phyloP scores from a whole-genome alignment of 1,140 invertebrate genomes.

The Hermetia illucens region DNA sequence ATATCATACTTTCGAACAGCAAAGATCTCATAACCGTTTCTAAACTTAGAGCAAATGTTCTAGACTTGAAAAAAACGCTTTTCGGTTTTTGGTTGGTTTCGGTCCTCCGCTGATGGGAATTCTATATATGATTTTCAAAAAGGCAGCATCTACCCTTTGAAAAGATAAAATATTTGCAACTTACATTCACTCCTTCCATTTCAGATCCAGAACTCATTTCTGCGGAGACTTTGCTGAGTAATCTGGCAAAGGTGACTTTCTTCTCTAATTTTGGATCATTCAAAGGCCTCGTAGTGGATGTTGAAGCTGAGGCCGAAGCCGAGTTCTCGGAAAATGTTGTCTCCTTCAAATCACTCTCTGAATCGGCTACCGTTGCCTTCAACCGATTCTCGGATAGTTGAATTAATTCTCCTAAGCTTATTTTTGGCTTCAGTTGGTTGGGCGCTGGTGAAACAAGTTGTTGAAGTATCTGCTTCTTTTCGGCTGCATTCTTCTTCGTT shows the following conservation, averaged over 20 bases:
- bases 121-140: too few species aligned
- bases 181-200: constrained; percentile 23
- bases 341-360: constrained; percentile 33
- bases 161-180: too few species aligned
- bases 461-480: constrained; percentile 60
- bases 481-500: constrained; percentile 49
- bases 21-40: too few species aligned
- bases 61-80: too few species aligned
- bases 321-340: constrained; percentile 40
- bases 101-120: too few species aligned
- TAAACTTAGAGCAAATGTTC: too few species aligned
- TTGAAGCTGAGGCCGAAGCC: constrained; percentile 32
- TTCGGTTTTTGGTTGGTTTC: too few species aligned
- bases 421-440: constrained; percentile 18
- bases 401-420: constrained; percentile 50
- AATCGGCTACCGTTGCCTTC: constrained; percentile 6
- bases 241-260: constrained; percentile 58
- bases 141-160: too few species aligned
- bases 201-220: constrained; percentile 57
- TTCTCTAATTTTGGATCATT: constrained; percentile 51
- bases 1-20: too few species aligned
- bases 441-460: constrained; percentile 43
- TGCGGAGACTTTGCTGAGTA: constrained; percentile 54
- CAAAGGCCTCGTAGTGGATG: constrained; percentile 35
- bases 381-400: constrained; percentile 44